These are phyloP conservation scores for Sphenopsis melanotis DNA, from an alignment of 2,797 vertebrate genomes.

Conservation along the genomic window DNA sequence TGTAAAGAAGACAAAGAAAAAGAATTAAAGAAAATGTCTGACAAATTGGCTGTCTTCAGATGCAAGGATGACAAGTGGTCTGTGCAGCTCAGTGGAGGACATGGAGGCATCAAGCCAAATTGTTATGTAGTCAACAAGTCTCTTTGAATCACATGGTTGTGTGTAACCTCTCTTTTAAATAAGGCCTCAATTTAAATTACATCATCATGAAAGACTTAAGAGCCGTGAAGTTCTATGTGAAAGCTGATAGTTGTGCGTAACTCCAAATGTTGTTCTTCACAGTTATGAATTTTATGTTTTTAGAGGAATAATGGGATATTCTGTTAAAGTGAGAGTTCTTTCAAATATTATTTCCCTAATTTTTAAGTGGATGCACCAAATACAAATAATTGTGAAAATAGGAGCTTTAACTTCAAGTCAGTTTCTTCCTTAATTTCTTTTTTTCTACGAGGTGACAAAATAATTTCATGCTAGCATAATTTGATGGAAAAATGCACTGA, in stretches of 20 bases:
- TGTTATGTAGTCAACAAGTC: conserved; percentile 60
- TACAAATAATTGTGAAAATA: not conserved
- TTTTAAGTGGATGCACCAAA: not conserved
- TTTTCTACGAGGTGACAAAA: not conserved
- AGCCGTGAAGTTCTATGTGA: conserved; percentile 38
- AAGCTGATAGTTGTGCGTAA: conserved; percentile 36
- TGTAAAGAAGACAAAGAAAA: conserved; percentile 59
- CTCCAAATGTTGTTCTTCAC: conserved; percentile 45
- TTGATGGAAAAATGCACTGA: not conserved
- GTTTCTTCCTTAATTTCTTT: not conserved
- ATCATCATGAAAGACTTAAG: conserved; percentile 49
- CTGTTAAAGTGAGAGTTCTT: not conserved
- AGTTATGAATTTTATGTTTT: conserved; percentile 10
- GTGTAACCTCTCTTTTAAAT: conserved; percentile 45
- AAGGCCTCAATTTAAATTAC: conserved; percentile 51
- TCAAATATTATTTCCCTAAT: not conserved
- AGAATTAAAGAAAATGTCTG: conserved; percentile 73
- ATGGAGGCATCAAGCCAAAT: conserved; percentile 72
- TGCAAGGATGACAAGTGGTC: conserved; percentile 57
- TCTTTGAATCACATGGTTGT: conserved; percentile 64
- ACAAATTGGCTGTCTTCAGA: conserved; percentile 76
- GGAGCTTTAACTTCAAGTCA: not conserved
- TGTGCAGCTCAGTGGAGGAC: conserved; percentile 46
- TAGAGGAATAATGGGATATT: not conserved
- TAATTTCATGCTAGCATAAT: not conserved